These are phyloP conservation scores for Trissolcus japonicus DNA, from an alignment of 2,888 invertebrate genomes.

Conservation along the genomic window DNA sequence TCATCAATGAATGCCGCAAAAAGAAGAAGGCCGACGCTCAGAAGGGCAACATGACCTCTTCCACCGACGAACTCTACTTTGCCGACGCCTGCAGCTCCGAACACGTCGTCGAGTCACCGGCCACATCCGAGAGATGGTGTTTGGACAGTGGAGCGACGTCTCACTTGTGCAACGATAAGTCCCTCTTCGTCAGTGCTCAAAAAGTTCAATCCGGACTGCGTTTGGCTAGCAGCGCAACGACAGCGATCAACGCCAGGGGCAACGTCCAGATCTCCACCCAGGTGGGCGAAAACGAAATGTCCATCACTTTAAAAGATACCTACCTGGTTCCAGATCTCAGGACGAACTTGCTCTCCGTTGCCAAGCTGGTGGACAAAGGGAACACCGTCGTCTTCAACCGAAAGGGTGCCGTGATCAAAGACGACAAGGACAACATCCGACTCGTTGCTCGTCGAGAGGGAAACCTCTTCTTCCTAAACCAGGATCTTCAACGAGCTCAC, in stretches of 20 bases:
- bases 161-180: conserved; percentile 3
- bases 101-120: background rate
- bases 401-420: background rate
- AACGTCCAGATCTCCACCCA: background rate
- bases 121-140: conserved; percentile 11
- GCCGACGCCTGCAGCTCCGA: background rate
- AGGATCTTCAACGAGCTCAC: background rate
- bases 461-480: background rate
- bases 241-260: conserved; percentile 1
- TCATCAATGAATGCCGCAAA: conserved; percentile 4
- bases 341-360: conserved; percentile 4
- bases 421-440: background rate
- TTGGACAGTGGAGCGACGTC: conserved; percentile 10
- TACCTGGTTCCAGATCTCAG: conserved; percentile 6
- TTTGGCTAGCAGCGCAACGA: background rate
- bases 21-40: background rate
- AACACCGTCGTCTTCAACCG: background rate
- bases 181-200: background rate
- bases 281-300: background rate
- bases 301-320: background rate
- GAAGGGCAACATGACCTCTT: background rate
- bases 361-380: background rate
- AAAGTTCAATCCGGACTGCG: background rate
- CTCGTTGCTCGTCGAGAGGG: background rate
- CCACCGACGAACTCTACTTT: background rate